Evolutionary conservation across 2,888 invertebrate species (phyloP).

Genomic region (Brachylomia viminalis): DNA sequence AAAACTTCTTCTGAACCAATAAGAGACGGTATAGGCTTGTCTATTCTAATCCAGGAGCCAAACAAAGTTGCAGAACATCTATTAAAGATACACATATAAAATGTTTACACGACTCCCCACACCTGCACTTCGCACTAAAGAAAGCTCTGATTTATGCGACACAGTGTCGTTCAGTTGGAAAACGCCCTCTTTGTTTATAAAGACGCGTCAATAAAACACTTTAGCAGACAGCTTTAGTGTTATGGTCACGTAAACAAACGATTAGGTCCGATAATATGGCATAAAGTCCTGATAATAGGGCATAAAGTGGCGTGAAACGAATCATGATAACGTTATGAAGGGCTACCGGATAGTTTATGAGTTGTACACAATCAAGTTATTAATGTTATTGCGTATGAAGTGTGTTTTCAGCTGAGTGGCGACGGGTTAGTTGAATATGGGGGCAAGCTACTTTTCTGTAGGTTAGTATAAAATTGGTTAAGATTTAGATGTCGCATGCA

Average conservation of each 20-base stretch:
- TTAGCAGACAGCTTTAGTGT: constrained; percentile 73
- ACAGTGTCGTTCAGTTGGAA: constrained; percentile 61
- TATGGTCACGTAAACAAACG: constrained; percentile 78
- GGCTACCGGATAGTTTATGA: constrained; percentile 58
- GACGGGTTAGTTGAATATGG: constrained; percentile 12
- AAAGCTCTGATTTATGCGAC: constrained; percentile 30
- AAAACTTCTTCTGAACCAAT: neutral
- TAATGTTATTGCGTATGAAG: constrained; percentile 62
- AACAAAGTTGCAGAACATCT: constrained; percentile 37
- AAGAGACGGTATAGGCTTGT: neutral
- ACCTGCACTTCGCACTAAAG: constrained; percentile 47
- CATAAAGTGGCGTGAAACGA: constrained; percentile 65
- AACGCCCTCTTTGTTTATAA: constrained; percentile 63
- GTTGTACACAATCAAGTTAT: constrained; percentile 59
- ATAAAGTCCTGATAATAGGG: constrained; percentile 70
- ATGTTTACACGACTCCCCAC: constrained; percentile 37
- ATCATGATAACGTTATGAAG: constrained; percentile 63
- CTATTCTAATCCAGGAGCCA: constrained; percentile 24
- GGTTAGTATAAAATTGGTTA: constrained; percentile 17
- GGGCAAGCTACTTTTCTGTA: neutral
- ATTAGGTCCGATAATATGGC: constrained; percentile 73
- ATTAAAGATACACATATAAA: constrained; percentile 21
- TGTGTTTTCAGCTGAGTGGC: constrained; percentile 51
- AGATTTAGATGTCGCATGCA: constrained; percentile 4
- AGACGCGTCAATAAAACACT: constrained; percentile 76